Conservation (phyloP, 1,140 invertebrate species). For the Streblospio benedicti region DNA sequence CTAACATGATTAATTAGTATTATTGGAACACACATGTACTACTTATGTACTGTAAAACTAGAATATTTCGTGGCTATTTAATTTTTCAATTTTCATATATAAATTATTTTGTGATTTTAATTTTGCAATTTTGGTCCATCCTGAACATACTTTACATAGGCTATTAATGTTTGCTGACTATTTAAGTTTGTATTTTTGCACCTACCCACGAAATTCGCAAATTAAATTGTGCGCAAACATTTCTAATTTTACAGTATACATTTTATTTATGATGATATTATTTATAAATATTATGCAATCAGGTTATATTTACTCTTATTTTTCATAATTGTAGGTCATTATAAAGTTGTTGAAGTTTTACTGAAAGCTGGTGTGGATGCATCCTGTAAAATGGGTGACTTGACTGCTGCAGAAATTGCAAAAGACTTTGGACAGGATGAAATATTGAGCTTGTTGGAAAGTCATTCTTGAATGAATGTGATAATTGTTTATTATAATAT, state of each 20-base stretch:
- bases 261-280: not conserved
- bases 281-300: not conserved
- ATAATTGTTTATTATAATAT: no score
- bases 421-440: constrained; percentile 35
- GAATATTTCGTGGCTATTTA: no score
- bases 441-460: constrained; percentile 20
- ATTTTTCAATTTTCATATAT: no score
- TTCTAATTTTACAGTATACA: not conserved
- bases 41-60: no score
- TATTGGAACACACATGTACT: no score
- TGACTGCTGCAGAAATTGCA: constrained; percentile 34
- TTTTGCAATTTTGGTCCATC: no score
- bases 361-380: constrained; percentile 37
- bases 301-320: not conserved
- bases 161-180: not conserved
- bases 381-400: constrained; percentile 34
- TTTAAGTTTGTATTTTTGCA: not conserved
- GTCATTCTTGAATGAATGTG: not conserved
- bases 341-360: constrained; percentile 37
- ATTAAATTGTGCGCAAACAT: not conserved
- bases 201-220: not conserved
- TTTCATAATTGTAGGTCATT: constrained; percentile 33
- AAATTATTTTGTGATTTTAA: no score
- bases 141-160: not conserved
- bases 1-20: no score